phyloP scores from a whole-genome alignment of 2,888 invertebrate genomes.

The Cheilosia vernalis region DNA sequence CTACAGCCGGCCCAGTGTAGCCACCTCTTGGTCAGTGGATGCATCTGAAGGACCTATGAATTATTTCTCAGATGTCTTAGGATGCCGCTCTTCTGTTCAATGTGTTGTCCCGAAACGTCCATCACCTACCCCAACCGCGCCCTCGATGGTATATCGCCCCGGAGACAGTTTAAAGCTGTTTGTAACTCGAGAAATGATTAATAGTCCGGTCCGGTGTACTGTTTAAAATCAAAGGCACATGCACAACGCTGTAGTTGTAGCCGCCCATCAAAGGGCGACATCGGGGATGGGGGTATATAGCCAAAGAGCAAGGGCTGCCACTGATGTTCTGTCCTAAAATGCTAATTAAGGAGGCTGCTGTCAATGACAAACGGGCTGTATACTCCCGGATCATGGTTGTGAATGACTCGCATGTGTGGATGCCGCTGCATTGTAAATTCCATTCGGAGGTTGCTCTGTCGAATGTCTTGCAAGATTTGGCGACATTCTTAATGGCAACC shows the following conservation, averaged over 20 bases:
- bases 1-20: background rate
- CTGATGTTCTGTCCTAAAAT: conserved; percentile 72
- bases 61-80: conserved; percentile 66
- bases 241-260: conserved; percentile 9
- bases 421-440: background rate
- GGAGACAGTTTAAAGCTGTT: conserved; percentile 73
- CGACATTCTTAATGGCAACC: conserved; percentile 73
- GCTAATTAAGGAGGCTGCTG: conserved; percentile 74
- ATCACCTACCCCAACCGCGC: conserved; percentile 28
- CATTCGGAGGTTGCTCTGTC: conserved; percentile 26
- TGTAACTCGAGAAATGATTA: conserved; percentile 72
- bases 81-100: conserved; percentile 55
- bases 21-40: conserved; percentile 44
- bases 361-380: conserved; percentile 70
- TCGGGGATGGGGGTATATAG: background rate
- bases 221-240: conserved; percentile 67
- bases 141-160: conserved; percentile 25
- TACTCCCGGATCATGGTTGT: conserved; percentile 53
- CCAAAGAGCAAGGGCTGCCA: conserved; percentile 17
- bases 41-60: conserved; percentile 71
- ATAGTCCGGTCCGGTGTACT: conserved; percentile 65
- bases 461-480: conserved; percentile 66
- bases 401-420: conserved; percentile 64
- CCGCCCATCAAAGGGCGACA: background rate
- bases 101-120: conserved; percentile 62